Conservation (phyloP, 2,113 vertebrate genomes). For the Alexandromys fortis region DNA sequence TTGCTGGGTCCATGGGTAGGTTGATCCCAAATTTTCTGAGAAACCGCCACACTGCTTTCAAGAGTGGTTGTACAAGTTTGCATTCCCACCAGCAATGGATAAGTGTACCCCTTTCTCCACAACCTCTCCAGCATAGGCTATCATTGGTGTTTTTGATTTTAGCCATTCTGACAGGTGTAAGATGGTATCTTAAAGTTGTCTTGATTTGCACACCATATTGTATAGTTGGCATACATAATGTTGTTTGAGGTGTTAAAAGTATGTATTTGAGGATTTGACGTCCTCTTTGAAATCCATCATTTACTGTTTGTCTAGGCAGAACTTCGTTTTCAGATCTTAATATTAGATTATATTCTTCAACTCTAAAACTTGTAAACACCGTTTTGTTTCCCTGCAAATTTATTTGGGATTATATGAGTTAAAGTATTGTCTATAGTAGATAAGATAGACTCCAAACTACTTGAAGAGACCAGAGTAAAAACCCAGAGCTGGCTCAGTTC, state of each 20-base stretch:
- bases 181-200: no score
- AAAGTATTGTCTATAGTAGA: slow-evolving; percentile 41
- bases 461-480: slow-evolving; percentile 45
- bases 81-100: no score
- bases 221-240: neutral
- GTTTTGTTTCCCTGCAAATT: slow-evolving; percentile 69
- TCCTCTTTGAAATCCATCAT: slow-evolving; percentile 63
- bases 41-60: no score
- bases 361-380: slow-evolving; percentile 65
- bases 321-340: slow-evolving; percentile 49
- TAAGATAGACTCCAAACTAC: slow-evolving; percentile 48
- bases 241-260: slow-evolving; percentile 41
- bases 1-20: no score
- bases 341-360: slow-evolving; percentile 69
- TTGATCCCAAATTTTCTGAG: no score
- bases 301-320: slow-evolving; percentile 64
- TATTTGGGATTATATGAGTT: slow-evolving; percentile 58
- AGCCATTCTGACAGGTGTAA: no score
- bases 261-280: slow-evolving; percentile 48
- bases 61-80: no score
- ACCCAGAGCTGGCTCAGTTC: neutral
- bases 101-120: no score
- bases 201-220: neutral
- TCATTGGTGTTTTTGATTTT: no score
- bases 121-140: no score